phyloP scores from a whole-genome alignment of 2,797 vertebrate genomes.

The Chelmon rostratus region DNA sequence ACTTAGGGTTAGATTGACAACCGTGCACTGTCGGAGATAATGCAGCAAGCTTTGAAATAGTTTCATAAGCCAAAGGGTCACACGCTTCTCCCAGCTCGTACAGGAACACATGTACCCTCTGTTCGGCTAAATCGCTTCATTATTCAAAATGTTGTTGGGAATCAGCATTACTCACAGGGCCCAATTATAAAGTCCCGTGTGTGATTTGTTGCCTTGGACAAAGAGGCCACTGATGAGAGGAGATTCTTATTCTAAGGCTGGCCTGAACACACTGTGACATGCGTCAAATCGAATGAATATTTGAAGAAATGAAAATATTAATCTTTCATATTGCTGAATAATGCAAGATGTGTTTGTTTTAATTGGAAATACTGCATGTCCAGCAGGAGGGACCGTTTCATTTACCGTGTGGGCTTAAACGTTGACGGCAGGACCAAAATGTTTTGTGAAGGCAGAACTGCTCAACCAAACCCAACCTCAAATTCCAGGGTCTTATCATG shows the following conservation, averaged over 20 bases:
- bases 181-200: not conserved
- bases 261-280: not conserved
- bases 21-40: constrained; percentile 43
- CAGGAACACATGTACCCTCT: not conserved
- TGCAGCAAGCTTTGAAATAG: constrained; percentile 36
- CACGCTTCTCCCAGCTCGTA: not conserved
- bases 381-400: not conserved
- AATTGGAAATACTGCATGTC: not conserved
- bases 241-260: not conserved
- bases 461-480: not conserved
- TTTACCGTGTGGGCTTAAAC: not conserved
- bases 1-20: constrained; percentile 32
- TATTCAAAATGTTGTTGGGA: not conserved
- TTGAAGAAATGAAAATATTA: not conserved
- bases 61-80: constrained; percentile 48
- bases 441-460: not conserved
- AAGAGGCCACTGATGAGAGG: not conserved
- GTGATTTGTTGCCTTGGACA: not conserved
- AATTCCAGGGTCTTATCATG: not conserved
- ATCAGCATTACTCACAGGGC: not conserved
- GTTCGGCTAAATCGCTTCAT: not conserved
- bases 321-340: not conserved
- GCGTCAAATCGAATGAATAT: not conserved
- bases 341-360: not conserved
- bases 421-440: not conserved